Base-by-base conservation (phyloP, 2,888 invertebrate genomes). In the Pachydiplax longipennis region DNA sequence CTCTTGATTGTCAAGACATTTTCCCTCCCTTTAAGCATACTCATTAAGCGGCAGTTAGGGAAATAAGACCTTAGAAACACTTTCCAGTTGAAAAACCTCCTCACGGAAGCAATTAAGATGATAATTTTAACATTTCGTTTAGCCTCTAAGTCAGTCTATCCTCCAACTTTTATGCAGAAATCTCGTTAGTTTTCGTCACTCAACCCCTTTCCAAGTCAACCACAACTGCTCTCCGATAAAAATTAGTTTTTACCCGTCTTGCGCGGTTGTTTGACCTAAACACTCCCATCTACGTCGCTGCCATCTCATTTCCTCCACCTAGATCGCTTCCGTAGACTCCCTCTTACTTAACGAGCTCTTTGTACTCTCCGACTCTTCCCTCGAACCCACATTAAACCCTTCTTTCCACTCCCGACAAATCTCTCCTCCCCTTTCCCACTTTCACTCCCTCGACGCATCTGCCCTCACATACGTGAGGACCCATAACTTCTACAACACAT, bases 291-390 rank as follows among this genome's bases (percentile, higher is more conserved):
- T 87, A 65, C 87, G 58, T 65, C 40, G 13, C 58, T 61, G 87
- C 61, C 87, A 87, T 87, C 87, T 87, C 87, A 87, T 87, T 87
- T 87, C 87, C 87, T 87, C 40, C 87, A 18, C 87, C 61, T 87
- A 65, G 61, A 87, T 87, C 87, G 87, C 87, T 65, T 87, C 87
- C 87, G 87, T 65, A 22, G 73, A 73, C 73, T 73, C 73, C 12
- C 73, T 73, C 73, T 73, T 73, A 73, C 73, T 73, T 73, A 73
- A 73, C 73, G 31, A 73, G 73, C 73, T 73, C 73, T 73, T 61
- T 61, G 37, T 83, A 58, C 58, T 61, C 61, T 6, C 37, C 35
- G 18, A 25, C 12, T 58, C 58, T n/a, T 81, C 37, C 81, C 83
- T 58, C 58, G 18, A 2, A 25, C 48, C 53, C 82, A 2, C 87